Evolutionary conservation across 2,888 invertebrate genomes (phyloP).

Genomic region (Heliconius charithonia): DNA sequence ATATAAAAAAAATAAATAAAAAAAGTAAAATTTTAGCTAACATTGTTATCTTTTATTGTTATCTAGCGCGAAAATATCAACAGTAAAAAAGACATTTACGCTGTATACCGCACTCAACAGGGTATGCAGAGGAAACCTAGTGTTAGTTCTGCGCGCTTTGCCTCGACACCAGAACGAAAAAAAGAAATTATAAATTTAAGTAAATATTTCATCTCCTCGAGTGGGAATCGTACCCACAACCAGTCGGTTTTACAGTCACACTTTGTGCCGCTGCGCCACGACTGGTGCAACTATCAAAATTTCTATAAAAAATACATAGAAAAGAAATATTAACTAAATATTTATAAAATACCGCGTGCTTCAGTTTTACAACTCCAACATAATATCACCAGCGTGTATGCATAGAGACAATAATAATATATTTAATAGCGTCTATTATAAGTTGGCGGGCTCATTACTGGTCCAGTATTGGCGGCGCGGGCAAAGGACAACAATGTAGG

Average conservation of each 20-base stretch:
- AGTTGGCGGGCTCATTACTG: conserved; percentile 62
- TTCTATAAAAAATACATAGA: conserved; percentile 1
- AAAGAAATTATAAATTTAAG: too few relatives aligned
- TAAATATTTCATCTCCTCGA: too few relatives aligned
- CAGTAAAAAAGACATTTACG: background rate
- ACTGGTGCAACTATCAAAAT: too few relatives aligned
- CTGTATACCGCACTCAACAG: too few relatives aligned
- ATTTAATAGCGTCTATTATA: conserved; percentile 62
- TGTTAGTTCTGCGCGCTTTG: too few relatives aligned
- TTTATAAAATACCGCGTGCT: background rate
- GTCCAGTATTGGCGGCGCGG: conserved; percentile 54
- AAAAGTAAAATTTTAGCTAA: too few relatives aligned
- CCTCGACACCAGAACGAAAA: too few relatives aligned
- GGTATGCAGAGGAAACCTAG: too few relatives aligned
- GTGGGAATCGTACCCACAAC: too few relatives aligned
- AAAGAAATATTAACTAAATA: conserved; percentile 19
- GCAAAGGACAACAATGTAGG: conserved; percentile 63
- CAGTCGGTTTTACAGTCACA: too few relatives aligned
- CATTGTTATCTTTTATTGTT: background rate
- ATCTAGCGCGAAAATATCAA: background rate
- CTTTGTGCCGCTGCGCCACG: too few relatives aligned
- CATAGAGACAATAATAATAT: conserved; percentile 28
- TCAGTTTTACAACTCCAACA: conserved; percentile 19
- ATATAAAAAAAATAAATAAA: too few relatives aligned
- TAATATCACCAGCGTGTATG: conserved; percentile 27